A percentile compares a stretch with the other conserved stretches of the same genome.
Conservation (phyloP, 2,888 invertebrate genomes). For the Eilema caniola region DNA sequence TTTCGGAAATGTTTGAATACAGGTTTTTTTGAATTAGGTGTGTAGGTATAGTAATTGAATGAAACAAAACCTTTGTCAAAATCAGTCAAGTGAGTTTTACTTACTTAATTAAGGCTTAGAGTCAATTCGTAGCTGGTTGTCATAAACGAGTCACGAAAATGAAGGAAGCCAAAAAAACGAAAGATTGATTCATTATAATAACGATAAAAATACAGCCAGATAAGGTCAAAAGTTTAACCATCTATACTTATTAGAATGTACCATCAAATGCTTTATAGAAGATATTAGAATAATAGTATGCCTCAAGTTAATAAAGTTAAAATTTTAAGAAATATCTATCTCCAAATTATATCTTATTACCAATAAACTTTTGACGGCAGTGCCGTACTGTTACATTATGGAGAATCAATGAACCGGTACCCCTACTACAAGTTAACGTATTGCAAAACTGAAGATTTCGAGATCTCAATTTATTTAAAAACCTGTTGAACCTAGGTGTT, state of each 20-base stretch:
- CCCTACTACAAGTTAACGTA: not conserved
- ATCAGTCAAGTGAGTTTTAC: no score
- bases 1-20: no score
- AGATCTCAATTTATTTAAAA: not conserved
- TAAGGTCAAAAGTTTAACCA: not conserved
- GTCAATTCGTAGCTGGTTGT: no score
- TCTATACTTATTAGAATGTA: not conserved
- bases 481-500: not conserved
- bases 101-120: no score
- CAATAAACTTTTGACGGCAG: constrained; percentile 8
- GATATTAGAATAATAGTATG: not conserved
- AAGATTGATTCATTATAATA: not conserved
- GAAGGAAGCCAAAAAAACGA: not conserved
- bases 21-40: no score
- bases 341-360: constrained; percentile 1
- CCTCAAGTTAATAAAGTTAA: not conserved
- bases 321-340: constrained; percentile 5
- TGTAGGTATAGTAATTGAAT: no score
- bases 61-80: no score
- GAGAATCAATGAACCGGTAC: not conserved
- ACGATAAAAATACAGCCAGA: not conserved
- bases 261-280: constrained; percentile 5
- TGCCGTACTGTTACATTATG: not conserved
- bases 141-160: no score
- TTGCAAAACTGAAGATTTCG: not conserved